phyloP scores from a whole-genome alignment of 2,113 vertebrate species.

The Gambusia holbrooki region DNA sequence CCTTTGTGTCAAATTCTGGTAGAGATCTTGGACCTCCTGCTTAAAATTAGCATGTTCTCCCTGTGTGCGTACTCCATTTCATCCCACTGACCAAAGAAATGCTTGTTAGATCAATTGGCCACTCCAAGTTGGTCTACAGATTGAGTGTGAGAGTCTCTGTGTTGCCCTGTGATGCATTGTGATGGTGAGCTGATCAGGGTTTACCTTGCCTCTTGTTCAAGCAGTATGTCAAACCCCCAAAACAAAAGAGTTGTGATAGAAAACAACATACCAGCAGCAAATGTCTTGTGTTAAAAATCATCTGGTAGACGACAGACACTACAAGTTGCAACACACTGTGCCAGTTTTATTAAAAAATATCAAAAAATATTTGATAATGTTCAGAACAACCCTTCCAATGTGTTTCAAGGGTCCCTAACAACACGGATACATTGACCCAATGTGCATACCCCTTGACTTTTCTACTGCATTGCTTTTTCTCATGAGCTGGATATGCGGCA shows the following conservation, averaged over 20 bases:
- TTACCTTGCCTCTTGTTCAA: neutral
- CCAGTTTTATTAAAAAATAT: too few relatives aligned
- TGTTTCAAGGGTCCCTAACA: neutral
- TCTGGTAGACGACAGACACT: too few relatives aligned
- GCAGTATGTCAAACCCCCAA: neutral
- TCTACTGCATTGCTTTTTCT: neutral
- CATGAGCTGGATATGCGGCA: too few relatives aligned
- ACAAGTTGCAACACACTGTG: too few relatives aligned
- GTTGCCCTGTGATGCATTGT: too few relatives aligned
- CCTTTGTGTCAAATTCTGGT: too few relatives aligned
- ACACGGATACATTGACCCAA: neutral
- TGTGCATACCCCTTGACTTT: neutral
- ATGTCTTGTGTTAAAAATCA: too few relatives aligned
- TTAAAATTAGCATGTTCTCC: neutral
- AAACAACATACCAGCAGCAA: neutral
- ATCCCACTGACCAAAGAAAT: neutral
- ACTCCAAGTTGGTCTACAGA: neutral
- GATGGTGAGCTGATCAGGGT: neutral
- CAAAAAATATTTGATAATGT: too few relatives aligned
- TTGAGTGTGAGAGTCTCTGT: too few relatives aligned
- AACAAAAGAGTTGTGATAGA: neutral
- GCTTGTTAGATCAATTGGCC: neutral
- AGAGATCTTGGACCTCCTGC: too few relatives aligned
- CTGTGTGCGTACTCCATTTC: neutral
- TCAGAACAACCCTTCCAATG: too few relatives aligned